Evolutionary conservation across 2,113 vertebrate species (phyloP).

Genomic region (Hymenochirus boettgeri): DNA sequence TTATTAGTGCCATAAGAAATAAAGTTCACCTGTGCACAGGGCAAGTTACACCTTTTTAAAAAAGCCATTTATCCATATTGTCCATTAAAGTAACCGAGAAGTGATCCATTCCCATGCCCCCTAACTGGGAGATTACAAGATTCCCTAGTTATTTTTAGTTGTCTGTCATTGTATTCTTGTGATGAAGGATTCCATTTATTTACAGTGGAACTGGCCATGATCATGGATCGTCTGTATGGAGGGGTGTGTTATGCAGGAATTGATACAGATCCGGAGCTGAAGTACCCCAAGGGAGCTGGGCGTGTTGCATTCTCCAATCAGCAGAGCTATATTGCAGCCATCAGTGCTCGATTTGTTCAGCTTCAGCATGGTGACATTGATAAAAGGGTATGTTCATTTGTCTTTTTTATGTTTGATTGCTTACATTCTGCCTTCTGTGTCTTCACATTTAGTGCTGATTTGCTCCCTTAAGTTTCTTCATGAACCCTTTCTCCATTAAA

Average conservation of each 20-base stretch:
- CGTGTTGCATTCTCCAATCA: conserved; percentile 98
- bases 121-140: too few species aligned
- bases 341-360: conserved; percentile 96
- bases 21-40: too few species aligned
- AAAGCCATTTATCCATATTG: too few species aligned
- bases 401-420: not conserved
- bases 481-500: too few species aligned
- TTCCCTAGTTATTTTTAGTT: too few species aligned
- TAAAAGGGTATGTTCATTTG: conserved; percentile 75
- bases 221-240: conserved; percentile 96
- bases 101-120: too few species aligned
- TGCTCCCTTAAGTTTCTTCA: too few species aligned
- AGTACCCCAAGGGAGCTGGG: conserved; percentile 95
- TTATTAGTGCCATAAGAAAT: too few species aligned
- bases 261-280: conserved; percentile 94
- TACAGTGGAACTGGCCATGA: conserved; percentile 95
- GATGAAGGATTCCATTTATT: not conserved
- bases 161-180: too few species aligned
- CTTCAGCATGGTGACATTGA: conserved; percentile 97
- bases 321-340: conserved; percentile 97
- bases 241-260: conserved; percentile 96
- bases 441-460: too few species aligned
- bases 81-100: too few species aligned
- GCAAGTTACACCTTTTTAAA: too few species aligned
- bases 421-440: not conserved